Evolutionary conservation across 2,888 invertebrate species (phyloP).

Genomic region (Tolmerus cingulatus): DNA sequence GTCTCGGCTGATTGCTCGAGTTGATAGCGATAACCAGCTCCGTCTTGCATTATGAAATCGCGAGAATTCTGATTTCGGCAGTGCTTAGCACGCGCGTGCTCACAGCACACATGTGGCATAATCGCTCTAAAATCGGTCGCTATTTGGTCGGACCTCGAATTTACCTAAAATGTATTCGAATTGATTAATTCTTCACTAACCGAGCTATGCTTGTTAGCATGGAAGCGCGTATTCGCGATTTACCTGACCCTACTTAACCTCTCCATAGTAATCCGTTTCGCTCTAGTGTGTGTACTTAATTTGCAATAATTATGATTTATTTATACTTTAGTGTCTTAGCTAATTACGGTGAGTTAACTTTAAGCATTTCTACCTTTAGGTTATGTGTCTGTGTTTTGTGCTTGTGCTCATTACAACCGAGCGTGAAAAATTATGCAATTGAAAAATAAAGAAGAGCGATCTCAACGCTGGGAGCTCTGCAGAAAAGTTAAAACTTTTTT

Average conservation of each 20-base stretch:
- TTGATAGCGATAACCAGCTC: conserved; percentile 33
- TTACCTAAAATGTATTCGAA: conserved; percentile 4
- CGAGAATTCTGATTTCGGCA: conserved; percentile 49
- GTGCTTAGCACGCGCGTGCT: conserved; percentile 62
- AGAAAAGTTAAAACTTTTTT: background rate
- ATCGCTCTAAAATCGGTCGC: conserved; percentile 1
- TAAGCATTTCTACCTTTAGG: background rate
- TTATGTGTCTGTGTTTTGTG: background rate
- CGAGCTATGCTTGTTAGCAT: background rate
- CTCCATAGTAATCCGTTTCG: background rate
- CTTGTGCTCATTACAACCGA: background rate
- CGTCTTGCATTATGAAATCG: background rate
- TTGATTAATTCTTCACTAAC: conserved; percentile 23
- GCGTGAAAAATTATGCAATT: conserved; percentile 13
- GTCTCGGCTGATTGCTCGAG: conserved; percentile 25
- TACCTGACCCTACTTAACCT: conserved; percentile 43
- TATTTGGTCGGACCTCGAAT: background rate
- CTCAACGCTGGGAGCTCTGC: background rate
- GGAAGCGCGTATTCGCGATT: background rate
- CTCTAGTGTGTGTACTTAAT: conserved; percentile 10
- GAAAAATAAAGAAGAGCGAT: background rate
- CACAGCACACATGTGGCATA: conserved; percentile 58
- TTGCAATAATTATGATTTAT: conserved; percentile 57
- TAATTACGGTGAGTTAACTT: conserved; percentile 61
- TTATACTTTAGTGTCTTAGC: conserved; percentile 60